phyloP scores from a whole-genome alignment of 2,888 invertebrate species.

The Griposia aprilina region DNA sequence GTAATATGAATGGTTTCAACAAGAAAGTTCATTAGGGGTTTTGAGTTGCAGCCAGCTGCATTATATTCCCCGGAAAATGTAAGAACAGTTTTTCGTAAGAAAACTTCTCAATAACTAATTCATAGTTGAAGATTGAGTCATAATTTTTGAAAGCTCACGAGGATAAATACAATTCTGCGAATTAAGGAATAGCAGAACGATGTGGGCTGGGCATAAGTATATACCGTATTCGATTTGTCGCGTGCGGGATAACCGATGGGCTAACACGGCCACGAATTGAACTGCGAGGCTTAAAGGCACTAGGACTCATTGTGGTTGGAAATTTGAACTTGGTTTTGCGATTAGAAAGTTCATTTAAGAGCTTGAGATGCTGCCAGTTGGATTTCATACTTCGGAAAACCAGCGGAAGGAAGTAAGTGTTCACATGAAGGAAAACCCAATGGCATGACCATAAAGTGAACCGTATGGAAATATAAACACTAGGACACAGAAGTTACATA shows the following conservation, averaged over 20 bases:
- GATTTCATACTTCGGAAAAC: not conserved
- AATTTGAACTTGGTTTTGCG: constrained; percentile 4
- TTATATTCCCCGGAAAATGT: not conserved
- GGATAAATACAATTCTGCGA: not conserved
- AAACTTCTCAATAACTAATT: not conserved
- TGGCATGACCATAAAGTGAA: not conserved
- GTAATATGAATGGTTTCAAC: constrained; percentile 12
- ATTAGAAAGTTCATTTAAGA: constrained; percentile 1
- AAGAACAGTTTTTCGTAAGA: not conserved
- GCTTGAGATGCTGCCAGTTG: not conserved
- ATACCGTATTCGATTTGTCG: not conserved
- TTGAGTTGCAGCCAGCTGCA: not conserved
- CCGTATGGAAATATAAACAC: not conserved
- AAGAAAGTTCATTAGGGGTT: constrained; percentile 4
- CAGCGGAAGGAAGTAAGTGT: too few species aligned
- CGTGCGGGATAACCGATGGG: constrained; percentile 35
- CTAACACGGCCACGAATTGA: constrained; percentile 11
- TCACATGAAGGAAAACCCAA: not conserved
- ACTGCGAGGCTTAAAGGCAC: not conserved
- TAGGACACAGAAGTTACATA: not conserved
- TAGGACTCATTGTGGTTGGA: not conserved
- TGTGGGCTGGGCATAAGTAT: too few species aligned
- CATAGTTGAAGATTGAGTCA: not conserved
- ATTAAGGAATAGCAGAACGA: not conserved
- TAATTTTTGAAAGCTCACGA: too few species aligned